Evolutionary conservation across 2,888 invertebrate species (phyloP).

Genomic region (Sisyra nigra): DNA sequence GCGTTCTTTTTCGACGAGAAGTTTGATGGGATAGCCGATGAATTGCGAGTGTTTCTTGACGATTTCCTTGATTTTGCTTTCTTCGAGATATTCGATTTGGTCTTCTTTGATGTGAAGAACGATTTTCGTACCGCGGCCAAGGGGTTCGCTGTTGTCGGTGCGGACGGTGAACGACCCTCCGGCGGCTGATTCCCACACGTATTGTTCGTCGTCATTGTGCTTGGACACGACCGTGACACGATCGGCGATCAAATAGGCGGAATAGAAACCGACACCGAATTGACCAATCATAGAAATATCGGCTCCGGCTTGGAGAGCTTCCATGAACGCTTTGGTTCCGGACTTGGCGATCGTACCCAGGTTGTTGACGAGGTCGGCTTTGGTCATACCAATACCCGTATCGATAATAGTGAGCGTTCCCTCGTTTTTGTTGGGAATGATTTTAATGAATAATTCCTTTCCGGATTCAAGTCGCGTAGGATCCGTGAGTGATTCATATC

Average conservation of each 20-base stretch:
- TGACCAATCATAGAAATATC: slow-evolving; percentile 99
- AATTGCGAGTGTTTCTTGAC: slow-evolving; percentile 99
- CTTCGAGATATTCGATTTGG: slow-evolving; percentile 86
- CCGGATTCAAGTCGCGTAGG: slow-evolving; percentile 82
- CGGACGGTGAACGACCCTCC: slow-evolving; percentile 94
- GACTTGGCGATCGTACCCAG: slow-evolving; percentile 98
- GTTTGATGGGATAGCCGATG: slow-evolving; percentile 95
- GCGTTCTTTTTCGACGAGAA: slow-evolving; percentile 89
- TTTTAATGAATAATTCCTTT: slow-evolving; percentile 91
- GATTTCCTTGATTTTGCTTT: slow-evolving; percentile 86
- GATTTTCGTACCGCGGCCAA: slow-evolving; percentile 92
- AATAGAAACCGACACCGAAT: slow-evolving; percentile 99
- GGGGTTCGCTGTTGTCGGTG: slow-evolving; percentile 56
- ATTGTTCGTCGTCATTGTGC: slow-evolving; percentile 96
- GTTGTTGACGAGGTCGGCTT: slow-evolving; percentile 96
- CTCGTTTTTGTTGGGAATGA: slow-evolving; percentile 91
- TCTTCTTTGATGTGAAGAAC: slow-evolving; percentile 92
- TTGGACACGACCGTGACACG: slow-evolving; percentile 85
- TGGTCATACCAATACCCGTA: slow-evolving; percentile 98
- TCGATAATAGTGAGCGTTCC: slow-evolving; percentile 92
- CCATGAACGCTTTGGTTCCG: slow-evolving; percentile 99
- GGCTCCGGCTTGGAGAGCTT: slow-evolving; percentile 95
- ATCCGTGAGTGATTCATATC: slow-evolving; percentile 95
- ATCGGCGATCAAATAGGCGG: slow-evolving; percentile 93
- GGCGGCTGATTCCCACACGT: slow-evolving; percentile 96